phyloP scores from a whole-genome alignment of 37 sponge, comb jelly and placozoan genomes.

The Axinella damicornis region DNA sequence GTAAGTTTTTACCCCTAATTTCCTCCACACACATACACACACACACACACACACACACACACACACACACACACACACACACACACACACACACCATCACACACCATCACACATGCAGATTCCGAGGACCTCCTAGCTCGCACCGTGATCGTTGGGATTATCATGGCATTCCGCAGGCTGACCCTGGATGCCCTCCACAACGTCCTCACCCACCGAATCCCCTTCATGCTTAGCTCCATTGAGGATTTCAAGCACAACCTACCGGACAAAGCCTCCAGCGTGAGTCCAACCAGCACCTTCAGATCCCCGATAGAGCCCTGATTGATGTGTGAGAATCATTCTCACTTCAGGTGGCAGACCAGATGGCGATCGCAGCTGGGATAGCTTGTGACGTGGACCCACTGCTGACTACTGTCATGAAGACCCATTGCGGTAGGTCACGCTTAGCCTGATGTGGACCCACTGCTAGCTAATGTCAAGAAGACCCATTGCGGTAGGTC shows the following conservation, averaged over 20 bases:
- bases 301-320: no score
- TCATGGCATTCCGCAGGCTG: constrained; percentile 86
- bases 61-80: neutral
- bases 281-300: neutral
- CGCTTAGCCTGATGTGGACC: constrained; percentile 91
- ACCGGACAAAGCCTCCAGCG: constrained; percentile 51
- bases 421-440: constrained; percentile 73
- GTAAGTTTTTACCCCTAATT: no score
- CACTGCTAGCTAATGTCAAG: constrained; percentile 72
- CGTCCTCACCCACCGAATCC: constrained; percentile 67
- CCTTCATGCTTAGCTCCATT: constrained; percentile 84
- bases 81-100: neutral
- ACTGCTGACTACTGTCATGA: constrained; percentile 65
- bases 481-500: constrained; percentile 72
- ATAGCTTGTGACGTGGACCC: constrained; percentile 87
- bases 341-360: constrained; percentile 72
- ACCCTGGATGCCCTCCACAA: constrained; percentile 73
- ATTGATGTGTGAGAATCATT: no score
- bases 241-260: constrained; percentile 78
- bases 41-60: neutral
- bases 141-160: constrained; percentile 78
- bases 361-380: constrained; percentile 92
- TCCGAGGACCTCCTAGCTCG: constrained; percentile 79
- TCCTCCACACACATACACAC: neutral
- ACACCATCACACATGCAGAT: constrained; percentile 52